These are phyloP conservation scores for Drosophila willistoni DNA, from an alignment of 1,140 invertebrate genomes.

Conservation along the genomic window DNA sequence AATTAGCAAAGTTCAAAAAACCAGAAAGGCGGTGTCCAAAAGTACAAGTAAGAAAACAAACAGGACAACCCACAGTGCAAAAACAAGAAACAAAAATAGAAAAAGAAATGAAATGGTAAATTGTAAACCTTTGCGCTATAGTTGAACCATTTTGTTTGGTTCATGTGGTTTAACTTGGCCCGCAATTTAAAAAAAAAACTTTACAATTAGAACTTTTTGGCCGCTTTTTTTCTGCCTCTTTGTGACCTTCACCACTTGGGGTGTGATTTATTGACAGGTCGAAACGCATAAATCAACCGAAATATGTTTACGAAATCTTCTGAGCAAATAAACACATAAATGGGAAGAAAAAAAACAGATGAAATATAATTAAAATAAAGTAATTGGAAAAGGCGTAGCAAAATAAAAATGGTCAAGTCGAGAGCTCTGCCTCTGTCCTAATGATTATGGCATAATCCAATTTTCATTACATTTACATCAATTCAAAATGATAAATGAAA, in stretches of 20 bases:
- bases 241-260: conserved; percentile 25
- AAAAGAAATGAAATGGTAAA: neutral
- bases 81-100: conserved; percentile 7
- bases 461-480: conserved; percentile 77
- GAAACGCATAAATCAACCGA: conserved; percentile 55
- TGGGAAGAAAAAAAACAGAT: neutral
- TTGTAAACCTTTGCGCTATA: conserved; percentile 5
- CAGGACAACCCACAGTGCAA: neutral
- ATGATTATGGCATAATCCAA: conserved; percentile 76
- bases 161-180: conserved; percentile 15
- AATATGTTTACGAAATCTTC: conserved; percentile 55
- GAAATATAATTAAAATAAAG: conserved; percentile 17
- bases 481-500: conserved; percentile 75
- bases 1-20: conserved; percentile 55
- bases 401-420: conserved; percentile 16
- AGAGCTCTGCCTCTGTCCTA: conserved; percentile 30
- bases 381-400: conserved; percentile 5
- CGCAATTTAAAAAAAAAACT: conserved; percentile 66
- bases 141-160: conserved; percentile 1
- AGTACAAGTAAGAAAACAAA: neutral
- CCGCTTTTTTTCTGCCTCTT: conserved; percentile 34
- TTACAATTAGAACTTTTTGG: conserved; percentile 73
- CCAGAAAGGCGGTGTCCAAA: neutral
- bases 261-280: conserved; percentile 69
- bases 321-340: conserved; percentile 25